phyloP scores from a whole-genome alignment of 2,888 invertebrate genomes.

The Cephus pygmeus region DNA sequence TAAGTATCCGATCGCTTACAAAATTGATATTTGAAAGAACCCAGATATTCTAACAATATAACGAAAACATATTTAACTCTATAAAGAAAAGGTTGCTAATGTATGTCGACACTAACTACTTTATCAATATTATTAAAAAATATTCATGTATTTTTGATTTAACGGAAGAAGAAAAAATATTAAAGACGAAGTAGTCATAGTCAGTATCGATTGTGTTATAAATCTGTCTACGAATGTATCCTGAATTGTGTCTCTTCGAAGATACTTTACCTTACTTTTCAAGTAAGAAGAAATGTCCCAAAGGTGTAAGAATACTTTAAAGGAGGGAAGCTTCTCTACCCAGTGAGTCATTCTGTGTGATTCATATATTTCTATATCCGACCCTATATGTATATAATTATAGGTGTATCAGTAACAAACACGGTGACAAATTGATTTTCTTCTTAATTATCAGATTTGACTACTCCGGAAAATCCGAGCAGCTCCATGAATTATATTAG shows the following conservation, averaged over 20 bases:
- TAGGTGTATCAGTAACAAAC: neutral
- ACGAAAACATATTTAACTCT: neutral
- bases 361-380: neutral
- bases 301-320: neutral
- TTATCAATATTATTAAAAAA: neutral
- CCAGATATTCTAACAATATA: neutral
- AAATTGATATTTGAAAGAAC: neutral
- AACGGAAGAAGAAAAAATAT: neutral
- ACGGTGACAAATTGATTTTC: neutral
- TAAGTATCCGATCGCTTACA: neutral
- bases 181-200: neutral
- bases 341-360: neutral
- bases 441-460: neutral
- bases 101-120: neutral
- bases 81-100: neutral
- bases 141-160: neutral
- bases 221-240: constrained; percentile 34
- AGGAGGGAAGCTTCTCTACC: neutral
- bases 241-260: constrained; percentile 41
- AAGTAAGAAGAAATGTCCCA: constrained; percentile 48
- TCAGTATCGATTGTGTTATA: constrained; percentile 14
- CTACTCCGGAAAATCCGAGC: neutral
- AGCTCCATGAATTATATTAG: neutral
- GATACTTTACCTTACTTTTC: constrained; percentile 14
- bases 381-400: neutral